phyloP scores from a whole-genome alignment of 2,797 vertebrate species.

The Gephyroberyx darwinii region DNA sequence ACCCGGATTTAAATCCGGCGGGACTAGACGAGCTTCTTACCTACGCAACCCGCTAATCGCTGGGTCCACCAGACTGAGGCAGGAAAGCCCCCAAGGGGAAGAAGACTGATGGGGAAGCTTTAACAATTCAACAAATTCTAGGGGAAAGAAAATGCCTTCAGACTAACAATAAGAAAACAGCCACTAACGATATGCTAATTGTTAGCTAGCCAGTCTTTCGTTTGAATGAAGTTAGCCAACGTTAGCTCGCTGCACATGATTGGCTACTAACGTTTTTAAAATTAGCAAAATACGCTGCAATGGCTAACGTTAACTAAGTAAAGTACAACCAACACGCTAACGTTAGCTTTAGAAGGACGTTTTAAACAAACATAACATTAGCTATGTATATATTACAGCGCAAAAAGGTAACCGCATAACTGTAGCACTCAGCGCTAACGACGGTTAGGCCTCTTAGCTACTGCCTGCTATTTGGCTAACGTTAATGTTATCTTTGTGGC shows the following conservation, averaged over 20 bases:
- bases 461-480: not conserved
- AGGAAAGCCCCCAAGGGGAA: constrained; percentile 77
- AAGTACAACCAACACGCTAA: not conserved
- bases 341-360: not conserved
- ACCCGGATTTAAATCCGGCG: constrained; percentile 60
- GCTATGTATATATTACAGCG: not conserved
- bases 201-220: constrained; percentile 9
- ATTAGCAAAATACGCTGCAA: not conserved
- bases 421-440: not conserved
- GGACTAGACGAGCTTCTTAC: constrained; percentile 74
- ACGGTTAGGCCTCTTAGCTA: constrained; percentile 27
- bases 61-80: constrained; percentile 80
- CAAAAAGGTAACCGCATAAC: rapidly evolving
- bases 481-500: constrained; percentile 41
- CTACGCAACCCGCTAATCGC: constrained; percentile 75
- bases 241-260: constrained; percentile 19
- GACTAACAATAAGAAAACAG: constrained; percentile 63
- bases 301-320: not conserved
- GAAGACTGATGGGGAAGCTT: constrained; percentile 78
- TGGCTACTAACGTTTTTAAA: constrained; percentile 14
- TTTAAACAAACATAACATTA: not conserved
- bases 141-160: constrained; percentile 78
- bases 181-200: constrained; percentile 41
- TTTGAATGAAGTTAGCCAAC: not conserved
- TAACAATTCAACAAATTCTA: constrained; percentile 83